phyloP scores from a whole-genome alignment of 2,113 vertebrate species.

The Equus przewalskii region DNA sequence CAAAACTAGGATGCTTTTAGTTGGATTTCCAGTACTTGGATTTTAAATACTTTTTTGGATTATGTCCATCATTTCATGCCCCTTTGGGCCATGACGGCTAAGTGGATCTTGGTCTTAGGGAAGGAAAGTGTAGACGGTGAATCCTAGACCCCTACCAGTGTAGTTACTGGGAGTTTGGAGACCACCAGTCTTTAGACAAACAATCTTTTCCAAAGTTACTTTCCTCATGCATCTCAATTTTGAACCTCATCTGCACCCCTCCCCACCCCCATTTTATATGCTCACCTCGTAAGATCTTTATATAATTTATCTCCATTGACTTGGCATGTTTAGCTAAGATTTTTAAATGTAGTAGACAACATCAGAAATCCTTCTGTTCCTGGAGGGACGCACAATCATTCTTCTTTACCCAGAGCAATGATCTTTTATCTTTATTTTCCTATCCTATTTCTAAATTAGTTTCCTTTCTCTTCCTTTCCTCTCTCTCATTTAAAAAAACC shows the following conservation, averaged over 20 bases:
- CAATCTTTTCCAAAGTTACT: neutral
- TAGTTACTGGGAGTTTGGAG: neutral
- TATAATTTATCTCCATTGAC: neutral
- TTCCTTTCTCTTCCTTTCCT: neutral
- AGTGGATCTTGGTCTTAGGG: neutral
- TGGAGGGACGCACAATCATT: neutral
- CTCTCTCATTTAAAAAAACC: neutral
- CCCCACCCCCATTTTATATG: neutral
- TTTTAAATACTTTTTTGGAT: neutral
- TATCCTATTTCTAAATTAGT: neutral
- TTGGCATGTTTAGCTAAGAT: constrained; percentile 6
- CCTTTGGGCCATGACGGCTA: neutral
- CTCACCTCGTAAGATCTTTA: neutral
- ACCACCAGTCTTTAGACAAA: neutral
- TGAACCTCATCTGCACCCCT: neutral
- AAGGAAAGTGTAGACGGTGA: neutral
- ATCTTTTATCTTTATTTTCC: neutral
- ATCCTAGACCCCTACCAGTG: neutral
- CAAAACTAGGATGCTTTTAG: neutral
- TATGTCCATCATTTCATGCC: neutral
- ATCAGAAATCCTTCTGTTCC: neutral
- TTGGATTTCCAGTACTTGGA: neutral
- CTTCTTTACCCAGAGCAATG: neutral
- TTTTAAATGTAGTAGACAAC: neutral
- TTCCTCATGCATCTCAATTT: neutral